Evolutionary conservation across 2,888 invertebrate genomes (phyloP).

Genomic region (Galerucella calmariensis): DNA sequence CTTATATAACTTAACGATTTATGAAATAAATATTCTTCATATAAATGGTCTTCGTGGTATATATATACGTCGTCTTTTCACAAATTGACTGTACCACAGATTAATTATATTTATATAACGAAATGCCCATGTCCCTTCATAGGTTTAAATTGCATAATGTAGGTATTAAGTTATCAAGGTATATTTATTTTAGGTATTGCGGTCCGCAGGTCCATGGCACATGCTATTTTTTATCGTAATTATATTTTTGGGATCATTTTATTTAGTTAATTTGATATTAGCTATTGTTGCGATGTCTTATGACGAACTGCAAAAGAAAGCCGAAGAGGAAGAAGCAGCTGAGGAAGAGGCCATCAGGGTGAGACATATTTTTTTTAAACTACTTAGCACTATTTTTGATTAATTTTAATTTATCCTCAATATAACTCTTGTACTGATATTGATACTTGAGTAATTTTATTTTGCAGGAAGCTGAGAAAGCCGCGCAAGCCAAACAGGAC

Average conservation of each 20-base stretch:
- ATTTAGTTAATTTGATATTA: conserved; percentile 98
- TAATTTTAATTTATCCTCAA: not conserved
- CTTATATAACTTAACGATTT: no score
- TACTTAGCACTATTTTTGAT: no score
- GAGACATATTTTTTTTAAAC: conserved; percentile 53
- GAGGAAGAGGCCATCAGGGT: conserved; percentile 94
- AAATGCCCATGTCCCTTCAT: no score
- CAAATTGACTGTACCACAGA: no score
- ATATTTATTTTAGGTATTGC: conserved; percentile 74
- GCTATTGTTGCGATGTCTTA: conserved; percentile 99
- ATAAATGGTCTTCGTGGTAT: no score
- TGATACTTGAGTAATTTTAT: not conserved
- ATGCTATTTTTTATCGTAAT: conserved; percentile 98
- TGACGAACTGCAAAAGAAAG: conserved; percentile 98
- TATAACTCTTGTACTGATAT: not conserved
- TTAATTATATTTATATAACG: no score
- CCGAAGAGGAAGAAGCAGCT: conserved; percentile 94
- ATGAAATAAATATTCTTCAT: no score
- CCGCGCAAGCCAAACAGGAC: conserved; percentile 77
- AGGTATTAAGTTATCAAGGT: not conserved
- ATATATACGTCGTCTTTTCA: no score
- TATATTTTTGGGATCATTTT: conserved; percentile 98
- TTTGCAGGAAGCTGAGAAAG: conserved; percentile 85
- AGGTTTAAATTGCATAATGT: no score
- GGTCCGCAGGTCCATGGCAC: conserved; percentile 97